These are phyloP conservation scores for Coenonympha arcania DNA, from an alignment of 2,888 invertebrate genomes.

Conservation along the genomic window DNA sequence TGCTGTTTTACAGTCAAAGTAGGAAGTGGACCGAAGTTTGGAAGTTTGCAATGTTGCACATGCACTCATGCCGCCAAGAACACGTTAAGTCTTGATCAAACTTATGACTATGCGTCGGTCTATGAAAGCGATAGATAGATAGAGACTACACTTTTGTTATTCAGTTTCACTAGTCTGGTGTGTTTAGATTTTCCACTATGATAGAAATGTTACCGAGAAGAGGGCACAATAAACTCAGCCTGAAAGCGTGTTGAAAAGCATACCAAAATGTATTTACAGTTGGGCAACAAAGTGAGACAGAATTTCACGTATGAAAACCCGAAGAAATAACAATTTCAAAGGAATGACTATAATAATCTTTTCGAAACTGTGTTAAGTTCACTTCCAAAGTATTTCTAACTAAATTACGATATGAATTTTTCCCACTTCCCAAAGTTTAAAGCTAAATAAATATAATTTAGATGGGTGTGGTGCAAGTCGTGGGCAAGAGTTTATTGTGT, in stretches of 20 bases:
- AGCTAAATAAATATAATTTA: conserved; percentile 19
- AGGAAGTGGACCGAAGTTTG: no score
- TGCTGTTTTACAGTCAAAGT: no score
- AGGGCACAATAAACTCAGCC: not conserved
- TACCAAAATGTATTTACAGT: conserved; percentile 7
- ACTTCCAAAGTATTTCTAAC: conserved; percentile 20
- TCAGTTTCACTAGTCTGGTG: no score
- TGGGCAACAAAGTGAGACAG: conserved; percentile 3
- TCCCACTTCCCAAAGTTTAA: conserved; percentile 20
- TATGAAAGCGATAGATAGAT: no score
- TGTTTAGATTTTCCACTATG: no score
- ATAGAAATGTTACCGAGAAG: no score
- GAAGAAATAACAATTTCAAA: conserved; percentile 3
- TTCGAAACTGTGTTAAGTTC: conserved; percentile 15
- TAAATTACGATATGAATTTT: conserved; percentile 20
- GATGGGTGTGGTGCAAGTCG: conserved; percentile 8
- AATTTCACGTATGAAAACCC: not conserved
- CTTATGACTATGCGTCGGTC: no score
- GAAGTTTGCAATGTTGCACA: no score
- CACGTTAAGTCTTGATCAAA: no score
- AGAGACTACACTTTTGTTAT: no score
- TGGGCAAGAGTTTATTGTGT: no score
- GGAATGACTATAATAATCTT: conserved; percentile 13
- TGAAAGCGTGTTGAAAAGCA: not conserved
- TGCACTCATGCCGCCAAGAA: no score